Percentiles rank a stretch among this genome's conserved stretches.
These are phyloP conservation scores for Callionymus lyra DNA, from an alignment of 2,113 vertebrate species.

Conservation along the genomic window DNA sequence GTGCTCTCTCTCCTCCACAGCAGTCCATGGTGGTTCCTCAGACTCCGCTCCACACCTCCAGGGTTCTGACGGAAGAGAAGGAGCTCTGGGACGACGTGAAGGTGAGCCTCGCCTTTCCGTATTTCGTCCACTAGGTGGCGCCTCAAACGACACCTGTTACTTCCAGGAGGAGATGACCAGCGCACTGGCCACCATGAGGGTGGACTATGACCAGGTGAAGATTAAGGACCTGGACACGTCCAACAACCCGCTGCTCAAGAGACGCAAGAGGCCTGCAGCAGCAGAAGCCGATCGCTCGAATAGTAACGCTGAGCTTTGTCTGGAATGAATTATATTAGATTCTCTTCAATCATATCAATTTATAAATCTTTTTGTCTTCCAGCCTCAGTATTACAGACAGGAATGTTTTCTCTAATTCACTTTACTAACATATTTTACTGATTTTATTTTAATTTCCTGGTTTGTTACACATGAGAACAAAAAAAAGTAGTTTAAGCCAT, in stretches of 20 bases:
- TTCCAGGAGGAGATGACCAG: slow-evolving; percentile 58
- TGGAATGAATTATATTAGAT: no score
- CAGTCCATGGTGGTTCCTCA: slow-evolving; percentile 86
- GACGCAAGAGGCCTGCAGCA: slow-evolving; percentile 76
- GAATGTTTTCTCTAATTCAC: no score
- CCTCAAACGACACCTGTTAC: background rate
- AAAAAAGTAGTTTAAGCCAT: no score
- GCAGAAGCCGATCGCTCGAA: background rate
- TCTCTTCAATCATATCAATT: no score
- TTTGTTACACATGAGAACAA: no score
- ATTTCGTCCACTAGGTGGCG: slow-evolving; percentile 30
- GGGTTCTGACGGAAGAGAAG: slow-evolving; percentile 86
- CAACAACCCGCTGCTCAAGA: slow-evolving; percentile 89
- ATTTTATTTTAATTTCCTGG: no score
- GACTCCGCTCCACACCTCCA: slow-evolving; percentile 87
- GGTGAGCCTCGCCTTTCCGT: slow-evolving; percentile 52
- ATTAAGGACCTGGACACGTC: slow-evolving; percentile 95
- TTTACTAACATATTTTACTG: no score
- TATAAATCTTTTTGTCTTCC: no score
- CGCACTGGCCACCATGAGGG: slow-evolving; percentile 65
- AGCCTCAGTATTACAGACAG: no score
- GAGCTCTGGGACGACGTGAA: slow-evolving; percentile 97
- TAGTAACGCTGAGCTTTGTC: no score
- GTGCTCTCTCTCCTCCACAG: slow-evolving; percentile 54
- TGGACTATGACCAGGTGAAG: slow-evolving; percentile 96